A percentile compares a stretch with the other conserved stretches of the same genome.
These are phyloP conservation scores for Sorex maritimensis DNA, from an alignment of 2,797 vertebrate species.

Conservation along the genomic window DNA sequence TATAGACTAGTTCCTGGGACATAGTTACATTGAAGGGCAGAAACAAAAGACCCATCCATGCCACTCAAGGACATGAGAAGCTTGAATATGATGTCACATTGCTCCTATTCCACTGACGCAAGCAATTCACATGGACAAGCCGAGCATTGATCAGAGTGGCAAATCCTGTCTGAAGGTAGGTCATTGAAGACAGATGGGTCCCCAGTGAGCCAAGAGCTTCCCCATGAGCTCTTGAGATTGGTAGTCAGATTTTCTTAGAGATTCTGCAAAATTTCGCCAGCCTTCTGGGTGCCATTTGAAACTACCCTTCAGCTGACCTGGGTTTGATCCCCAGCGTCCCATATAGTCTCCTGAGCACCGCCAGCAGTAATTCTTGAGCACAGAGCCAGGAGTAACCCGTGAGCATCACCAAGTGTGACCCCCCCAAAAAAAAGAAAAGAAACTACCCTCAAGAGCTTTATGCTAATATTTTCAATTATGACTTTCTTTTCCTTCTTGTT, in stretches of 20 bases:
- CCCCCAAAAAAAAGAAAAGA: too few species aligned
- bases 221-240: not conserved
- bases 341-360: too few species aligned
- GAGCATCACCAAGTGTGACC: too few species aligned
- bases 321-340: too few species aligned
- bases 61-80: not conserved
- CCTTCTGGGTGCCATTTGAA: not conserved
- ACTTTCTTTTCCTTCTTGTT: not conserved
- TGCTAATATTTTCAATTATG: not conserved
- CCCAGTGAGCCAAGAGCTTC: not conserved
- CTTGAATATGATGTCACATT: not conserved
- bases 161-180: not conserved
- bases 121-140: not conserved
- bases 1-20: not conserved
- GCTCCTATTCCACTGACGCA: constrained; percentile 16
- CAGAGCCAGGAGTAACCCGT: too few species aligned
- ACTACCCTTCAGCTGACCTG: not conserved
- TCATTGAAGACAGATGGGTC: not conserved
- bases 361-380: too few species aligned
- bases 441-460: not conserved
- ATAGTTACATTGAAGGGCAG: not conserved
- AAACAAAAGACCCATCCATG: constrained; percentile 32
- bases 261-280: not conserved
- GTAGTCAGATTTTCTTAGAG: not conserved
- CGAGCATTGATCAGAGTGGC: not conserved